Conservation (phyloP, 1,140 invertebrate species). For the Scylla paramamosain region DNA sequence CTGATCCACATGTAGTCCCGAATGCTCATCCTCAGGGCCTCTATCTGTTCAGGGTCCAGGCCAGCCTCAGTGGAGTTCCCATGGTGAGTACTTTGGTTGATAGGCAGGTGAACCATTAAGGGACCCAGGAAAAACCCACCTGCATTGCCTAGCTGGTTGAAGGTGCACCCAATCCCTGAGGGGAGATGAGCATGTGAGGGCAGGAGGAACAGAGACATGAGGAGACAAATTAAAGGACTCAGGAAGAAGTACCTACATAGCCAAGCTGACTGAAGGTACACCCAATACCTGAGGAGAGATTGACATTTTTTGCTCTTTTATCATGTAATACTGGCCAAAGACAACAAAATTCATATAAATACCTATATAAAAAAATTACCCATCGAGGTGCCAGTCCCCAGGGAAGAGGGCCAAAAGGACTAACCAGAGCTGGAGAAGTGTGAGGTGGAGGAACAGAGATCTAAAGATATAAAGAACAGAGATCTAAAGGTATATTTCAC, state of each 20-base stretch:
- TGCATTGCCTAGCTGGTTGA: constrained; percentile 81
- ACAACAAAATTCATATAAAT: no score
- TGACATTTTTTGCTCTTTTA: constrained; percentile 30
- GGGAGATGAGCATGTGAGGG: not conserved
- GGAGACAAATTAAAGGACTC: constrained; percentile 77
- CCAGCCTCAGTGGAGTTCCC: not conserved
- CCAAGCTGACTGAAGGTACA: constrained; percentile 80
- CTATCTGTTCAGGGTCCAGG: constrained; percentile 38
- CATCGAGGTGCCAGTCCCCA: no score
- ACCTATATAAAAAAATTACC: no score
- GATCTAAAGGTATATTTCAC: no score
- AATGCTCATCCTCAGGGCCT: constrained; percentile 71
- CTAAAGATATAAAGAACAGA: no score
- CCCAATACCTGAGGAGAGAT: constrained; percentile 79
- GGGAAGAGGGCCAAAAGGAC: no score
- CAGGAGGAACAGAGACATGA: not conserved
- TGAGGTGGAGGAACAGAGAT: no score
- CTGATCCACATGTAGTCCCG: constrained; percentile 77
- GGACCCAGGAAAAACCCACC: constrained; percentile 80
- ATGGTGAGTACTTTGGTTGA: constrained; percentile 44
- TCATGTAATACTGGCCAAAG: no score
- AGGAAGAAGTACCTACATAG: constrained; percentile 79
- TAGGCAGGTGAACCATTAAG: constrained; percentile 77
- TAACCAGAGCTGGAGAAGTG: no score
- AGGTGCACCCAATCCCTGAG: constrained; percentile 80